phyloP scores from a whole-genome alignment of 1,140 invertebrate genomes.

The Leptoteleia sp. region DNA sequence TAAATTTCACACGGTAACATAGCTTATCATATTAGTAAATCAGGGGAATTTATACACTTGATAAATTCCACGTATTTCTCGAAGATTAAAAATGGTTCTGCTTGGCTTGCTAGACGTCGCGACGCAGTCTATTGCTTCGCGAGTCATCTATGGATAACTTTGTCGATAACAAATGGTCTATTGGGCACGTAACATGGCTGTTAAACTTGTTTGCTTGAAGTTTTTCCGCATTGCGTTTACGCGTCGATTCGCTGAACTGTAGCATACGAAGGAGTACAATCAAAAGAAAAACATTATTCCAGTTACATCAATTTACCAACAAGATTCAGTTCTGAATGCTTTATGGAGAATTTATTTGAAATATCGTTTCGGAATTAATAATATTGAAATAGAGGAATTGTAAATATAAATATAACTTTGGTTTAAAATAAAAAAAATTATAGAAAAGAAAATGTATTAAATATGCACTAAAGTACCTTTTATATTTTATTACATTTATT shows the following conservation, averaged over 20 bases:
- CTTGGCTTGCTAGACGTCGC: slow-evolving; percentile 54
- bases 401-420: too few relatives aligned
- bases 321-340: too few relatives aligned
- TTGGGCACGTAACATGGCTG: slow-evolving; percentile 58
- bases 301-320: slow-evolving; percentile 21
- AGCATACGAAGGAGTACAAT: slow-evolving; percentile 22
- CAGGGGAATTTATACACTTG: slow-evolving; percentile 35
- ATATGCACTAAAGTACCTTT: too few relatives aligned
- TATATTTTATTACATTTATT: too few relatives aligned
- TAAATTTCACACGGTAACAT: slow-evolving; percentile 27
- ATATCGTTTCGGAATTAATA: too few relatives aligned
- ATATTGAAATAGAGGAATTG: too few relatives aligned
- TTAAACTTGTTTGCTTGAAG: slow-evolving; percentile 54
- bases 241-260: slow-evolving; percentile 41
- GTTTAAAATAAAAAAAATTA: too few relatives aligned
- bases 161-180: slow-evolving; percentile 60
- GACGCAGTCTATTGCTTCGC: slow-evolving; percentile 54
- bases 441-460: too few relatives aligned
- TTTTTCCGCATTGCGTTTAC: slow-evolving; percentile 60
- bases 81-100: slow-evolving; percentile 59
- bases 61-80: slow-evolving; percentile 44
- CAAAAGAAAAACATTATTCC: slow-evolving; percentile 28
- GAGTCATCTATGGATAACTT: slow-evolving; percentile 58
- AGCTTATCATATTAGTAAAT: slow-evolving; percentile 44
- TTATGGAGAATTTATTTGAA: too few relatives aligned